phyloP scores from a whole-genome alignment of 2,888 invertebrate genomes.

The Ennomos quercinarius region DNA sequence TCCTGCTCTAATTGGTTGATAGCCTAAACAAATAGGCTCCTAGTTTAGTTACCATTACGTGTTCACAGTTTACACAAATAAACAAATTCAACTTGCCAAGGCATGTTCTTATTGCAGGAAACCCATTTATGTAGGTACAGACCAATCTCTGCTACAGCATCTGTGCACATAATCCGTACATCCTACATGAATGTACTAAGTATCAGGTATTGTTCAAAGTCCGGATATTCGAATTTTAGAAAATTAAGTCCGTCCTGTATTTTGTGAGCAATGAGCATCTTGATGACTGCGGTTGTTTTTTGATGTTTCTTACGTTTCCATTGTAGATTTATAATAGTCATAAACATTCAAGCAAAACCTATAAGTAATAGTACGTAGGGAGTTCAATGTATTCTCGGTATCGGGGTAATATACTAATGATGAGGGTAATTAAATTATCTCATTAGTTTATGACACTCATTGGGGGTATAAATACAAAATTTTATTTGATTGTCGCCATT shows the following conservation, averaged over 20 bases:
- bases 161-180: slow-evolving; percentile 20
- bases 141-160: slow-evolving; percentile 8
- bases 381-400: no score
- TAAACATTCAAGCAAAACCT: no score
- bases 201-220: slow-evolving; percentile 48
- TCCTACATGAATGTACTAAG: slow-evolving; percentile 41
- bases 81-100: no score
- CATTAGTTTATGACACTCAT: no score
- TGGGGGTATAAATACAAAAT: no score
- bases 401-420: no score
- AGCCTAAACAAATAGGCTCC: not conserved
- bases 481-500: no score
- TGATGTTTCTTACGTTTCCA: not conserved
- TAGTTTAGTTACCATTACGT: not conserved
- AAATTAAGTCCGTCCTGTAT: slow-evolving; percentile 51
- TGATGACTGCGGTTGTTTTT: slow-evolving; percentile 5
- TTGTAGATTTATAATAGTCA: no score
- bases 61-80: not conserved
- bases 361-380: no score
- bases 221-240: slow-evolving; percentile 31
- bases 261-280: slow-evolving; percentile 21
- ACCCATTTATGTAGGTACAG: slow-evolving; percentile 4
- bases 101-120: slow-evolving; percentile 8
- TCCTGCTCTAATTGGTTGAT: not conserved
- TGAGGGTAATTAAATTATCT: no score